Base-by-base conservation (phyloP, 1,140 invertebrate genomes). In the Probaryconus sp. region DNA sequence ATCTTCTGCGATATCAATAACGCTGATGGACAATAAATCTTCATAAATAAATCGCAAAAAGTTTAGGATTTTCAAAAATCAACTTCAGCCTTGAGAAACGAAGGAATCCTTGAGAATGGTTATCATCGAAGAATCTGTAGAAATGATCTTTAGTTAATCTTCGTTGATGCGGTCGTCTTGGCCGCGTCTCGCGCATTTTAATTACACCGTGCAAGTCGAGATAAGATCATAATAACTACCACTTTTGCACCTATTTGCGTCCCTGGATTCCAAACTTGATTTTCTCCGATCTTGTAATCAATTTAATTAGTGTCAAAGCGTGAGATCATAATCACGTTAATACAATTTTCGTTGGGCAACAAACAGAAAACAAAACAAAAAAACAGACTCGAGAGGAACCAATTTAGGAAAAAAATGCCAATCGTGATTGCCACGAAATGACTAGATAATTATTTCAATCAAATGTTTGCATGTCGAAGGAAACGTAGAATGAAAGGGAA, bases 401-500 rank as follows among this genome's bases (percentile, higher is more conserved):
- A 24, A 24, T 24, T 24, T 24, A 7, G 3, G 21, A 3, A 7
- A 3, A 24, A 24, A 24, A 24, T 3, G 21, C 21, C 3, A 24
- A 24, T 7, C 3, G 21, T 24, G 21, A 24, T 24, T 24, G 7
- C 21, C 21, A 24, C 55, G 40, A 47, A 55, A 40, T 14, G 35
- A 61, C 38, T 56, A 31, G 38, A 61, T 63, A 45, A 55, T 55
- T 55, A 55, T 63, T 70, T 48, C 18, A 28, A 60, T 69, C 65
- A 53, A 55, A 55, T 61, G 67, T 70, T 70, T 70, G 69, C 42
- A 65, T 56, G 42, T 61, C 33, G 42, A 13, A 28, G 51, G 35
- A 56, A 56, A 51, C 43, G 28, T 18, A 14, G 10, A 55, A 43
- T n/a, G 6, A 51, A 42, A 10, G 26, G 30, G 53, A 61, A 35